phyloP scores from a whole-genome alignment of 2,113 vertebrate species.

The Leucoraja erinaceus region DNA sequence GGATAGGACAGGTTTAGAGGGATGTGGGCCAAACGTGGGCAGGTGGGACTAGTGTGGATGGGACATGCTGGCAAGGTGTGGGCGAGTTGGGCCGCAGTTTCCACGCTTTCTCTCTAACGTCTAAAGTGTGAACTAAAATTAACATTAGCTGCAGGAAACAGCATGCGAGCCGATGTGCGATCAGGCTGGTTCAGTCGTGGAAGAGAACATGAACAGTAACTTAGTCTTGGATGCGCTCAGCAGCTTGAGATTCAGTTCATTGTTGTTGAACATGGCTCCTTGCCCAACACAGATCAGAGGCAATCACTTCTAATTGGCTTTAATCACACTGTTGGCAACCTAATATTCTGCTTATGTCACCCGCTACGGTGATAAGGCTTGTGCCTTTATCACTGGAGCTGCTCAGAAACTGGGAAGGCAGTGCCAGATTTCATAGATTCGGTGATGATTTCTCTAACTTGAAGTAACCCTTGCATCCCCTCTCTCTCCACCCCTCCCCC shows the following conservation, averaged over 20 bases:
- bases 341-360: background rate
- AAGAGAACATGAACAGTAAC: background rate
- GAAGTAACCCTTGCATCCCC: no score
- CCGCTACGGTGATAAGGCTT: background rate
- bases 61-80: no score
- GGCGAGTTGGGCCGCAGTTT: no score
- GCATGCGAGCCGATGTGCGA: background rate
- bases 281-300: background rate
- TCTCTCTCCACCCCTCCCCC: no score
- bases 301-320: slow-evolving; percentile 19
- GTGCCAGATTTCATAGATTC: no score
- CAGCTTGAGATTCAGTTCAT: background rate
- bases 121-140: background rate
- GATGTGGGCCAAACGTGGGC: no score
- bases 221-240: background rate
- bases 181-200: background rate
- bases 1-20: no score
- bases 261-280: background rate
- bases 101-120: no score
- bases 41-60: no score
- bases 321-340: slow-evolving; percentile 2
- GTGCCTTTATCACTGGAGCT: background rate
- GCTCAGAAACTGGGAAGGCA: background rate
- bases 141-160: background rate
- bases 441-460: no score